Base-by-base conservation (phyloP, 2,113 vertebrate species). In the Callipepla californica region DNA sequence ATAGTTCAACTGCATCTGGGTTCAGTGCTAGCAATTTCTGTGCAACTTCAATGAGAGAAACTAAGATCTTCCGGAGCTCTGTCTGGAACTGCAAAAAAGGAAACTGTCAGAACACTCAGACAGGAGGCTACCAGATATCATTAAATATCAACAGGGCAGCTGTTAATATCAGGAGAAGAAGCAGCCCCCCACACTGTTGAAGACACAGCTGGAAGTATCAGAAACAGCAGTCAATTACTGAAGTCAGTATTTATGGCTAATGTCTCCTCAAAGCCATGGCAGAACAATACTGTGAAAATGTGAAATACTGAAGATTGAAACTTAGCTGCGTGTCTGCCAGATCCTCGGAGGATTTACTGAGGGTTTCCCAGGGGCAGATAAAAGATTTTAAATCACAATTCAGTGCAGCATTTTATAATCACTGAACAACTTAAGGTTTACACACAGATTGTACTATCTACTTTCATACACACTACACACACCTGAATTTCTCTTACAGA, bases 21-120 rank as follows among this genome's bases (percentile, higher is more conserved):
- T 99, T 99, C 97, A 99, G 97, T 2, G 99, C 99, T 23, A 99
- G 95, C 92, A 99, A 95, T 91, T 99, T 99, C 97, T 99, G 99
- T 4, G 99, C 99, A 30, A 99, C 99, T 97, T 99, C 99, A 67
- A 99, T 99, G 70, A 99, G 99, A 18, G 99, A 99, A 70, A 99
- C 98, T 51, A 99, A 95, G 96, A 99, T 99, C 87, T 99, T 99
- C 92, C 99, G 97, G 72, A 99, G 99, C 93, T 99, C 99, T 3
- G 99, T 99, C 97, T 99, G 99, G 97, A 99, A 99, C 99, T 99
- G 95, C 47, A 91, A 96, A 61, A 95, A 85, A 92, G 76, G 42
- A 95, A 92, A 86, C 85, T 94, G 82, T 97, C 87, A 95, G 90
- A 90, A 70, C 72, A 85, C 85, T 96, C 42, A 94, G 91, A 95